phyloP scores from a whole-genome alignment of 2,797 vertebrate genomes.

The Hipposideros larvatus region DNA sequence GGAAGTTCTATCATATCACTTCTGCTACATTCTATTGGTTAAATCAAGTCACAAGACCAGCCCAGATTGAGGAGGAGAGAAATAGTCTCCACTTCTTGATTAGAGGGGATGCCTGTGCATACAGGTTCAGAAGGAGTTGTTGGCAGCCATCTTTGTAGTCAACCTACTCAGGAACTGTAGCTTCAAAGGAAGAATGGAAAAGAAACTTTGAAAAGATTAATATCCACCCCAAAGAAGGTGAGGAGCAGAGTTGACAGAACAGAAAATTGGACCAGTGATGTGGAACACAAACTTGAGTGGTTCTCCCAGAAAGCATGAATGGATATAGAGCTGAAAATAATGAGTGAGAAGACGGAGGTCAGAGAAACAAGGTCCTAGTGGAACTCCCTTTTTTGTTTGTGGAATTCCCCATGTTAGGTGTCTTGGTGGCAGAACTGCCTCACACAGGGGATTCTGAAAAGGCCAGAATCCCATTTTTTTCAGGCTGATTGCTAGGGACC shows the following conservation, averaged over 20 bases:
- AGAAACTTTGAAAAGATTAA: background rate
- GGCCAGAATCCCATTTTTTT: background rate
- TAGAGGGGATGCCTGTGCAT: background rate
- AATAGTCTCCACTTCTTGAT: background rate
- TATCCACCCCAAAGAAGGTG: background rate
- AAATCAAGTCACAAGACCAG: background rate
- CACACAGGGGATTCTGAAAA: background rate
- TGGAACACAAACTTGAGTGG: background rate
- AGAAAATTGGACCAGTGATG: background rate
- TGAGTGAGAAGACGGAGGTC: background rate
- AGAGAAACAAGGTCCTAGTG: background rate
- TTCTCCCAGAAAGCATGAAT: background rate
- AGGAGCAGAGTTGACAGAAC: background rate
- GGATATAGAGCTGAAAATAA: background rate
- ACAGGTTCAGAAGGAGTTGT: background rate
- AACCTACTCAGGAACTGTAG: background rate
- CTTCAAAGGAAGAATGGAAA: constrained; percentile 20
- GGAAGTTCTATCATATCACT: background rate
- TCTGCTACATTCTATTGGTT: constrained; percentile 1
- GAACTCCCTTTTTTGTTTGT: background rate
- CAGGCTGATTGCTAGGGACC: background rate
- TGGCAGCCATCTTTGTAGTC: background rate
- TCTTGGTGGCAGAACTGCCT: background rate
- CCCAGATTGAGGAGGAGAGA: background rate
- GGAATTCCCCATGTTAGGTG: background rate